Evolutionary conservation across 2,888 invertebrate genomes (phyloP), one percentile per base, ranked within the genome.

Genomic region (Salpingus planirostris): DNA sequence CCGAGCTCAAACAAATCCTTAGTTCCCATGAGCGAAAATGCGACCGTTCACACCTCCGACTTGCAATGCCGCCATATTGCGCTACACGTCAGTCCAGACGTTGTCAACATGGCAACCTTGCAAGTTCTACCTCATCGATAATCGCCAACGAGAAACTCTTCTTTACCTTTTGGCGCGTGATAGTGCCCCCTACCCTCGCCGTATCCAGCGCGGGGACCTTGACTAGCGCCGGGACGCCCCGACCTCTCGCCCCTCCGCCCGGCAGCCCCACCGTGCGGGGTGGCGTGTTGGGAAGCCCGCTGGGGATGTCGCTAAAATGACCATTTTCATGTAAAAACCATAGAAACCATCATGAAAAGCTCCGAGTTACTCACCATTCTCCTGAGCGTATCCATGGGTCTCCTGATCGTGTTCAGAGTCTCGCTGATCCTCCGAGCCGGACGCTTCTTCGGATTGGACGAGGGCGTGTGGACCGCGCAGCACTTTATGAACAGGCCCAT

Each of bases 401-500:
- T 76, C 22, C 91, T 73, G n/a, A n/a, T n/a, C n/a, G n/a, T n/a
- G n/a, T n/a, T n/a, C 13, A 92, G 67, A 3, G 93, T 92, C 59
- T 96, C 93, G 42, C 90, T 88, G 47, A 98, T 75, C 45, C 93
- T 81, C 47, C 93, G 78, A 6, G 96, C 95, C 1, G 96, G 92
- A 32, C 92, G 84, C 54, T 93, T 88, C 65, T 95, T 95, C 3
- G 98, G 98, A 73, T 99, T 98, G 42, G 91, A 93, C 35, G 93
- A 93, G 13, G 98, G 98, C 31, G 98, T 99, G 67, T 99, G 97
- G 30, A 99, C 98, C 15, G 98, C 98, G 66, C 97, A 99, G 65
- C 97, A 95, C 65, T 98, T 97, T 57, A 98, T 96, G 65, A 99
- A 98, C 35, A 92, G 72, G 31, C 92, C 96, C 96, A 98, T 96